Evolutionary conservation across 35 echinoderm and acorn worm species (phyloP).

Genomic region (Lytechinus pictus): DNA sequence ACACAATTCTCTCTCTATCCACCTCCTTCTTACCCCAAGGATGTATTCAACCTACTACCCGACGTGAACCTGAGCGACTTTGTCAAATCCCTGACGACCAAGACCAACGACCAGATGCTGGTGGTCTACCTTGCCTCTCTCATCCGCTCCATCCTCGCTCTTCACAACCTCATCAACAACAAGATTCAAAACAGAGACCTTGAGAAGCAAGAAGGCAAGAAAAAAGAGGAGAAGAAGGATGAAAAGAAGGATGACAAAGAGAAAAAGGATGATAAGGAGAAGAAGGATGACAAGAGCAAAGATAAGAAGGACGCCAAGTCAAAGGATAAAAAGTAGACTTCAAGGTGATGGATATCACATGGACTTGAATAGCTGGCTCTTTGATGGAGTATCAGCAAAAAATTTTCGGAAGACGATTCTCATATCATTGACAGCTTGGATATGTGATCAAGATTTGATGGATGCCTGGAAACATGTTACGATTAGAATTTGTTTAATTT

Average conservation of each 20-base stretch:
- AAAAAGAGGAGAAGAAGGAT: slow-evolving; percentile 78
- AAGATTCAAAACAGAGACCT: slow-evolving; percentile 97
- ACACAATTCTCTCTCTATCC: background rate
- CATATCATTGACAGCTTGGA: background rate
- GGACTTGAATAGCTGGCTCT: background rate
- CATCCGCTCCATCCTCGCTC: slow-evolving; percentile 90
- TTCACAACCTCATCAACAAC: slow-evolving; percentile 98
- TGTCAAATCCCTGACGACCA: slow-evolving; percentile 75
- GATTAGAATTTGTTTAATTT: too few relatives aligned
- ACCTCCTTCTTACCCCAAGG: slow-evolving; percentile 25
- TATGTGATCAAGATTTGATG: background rate
- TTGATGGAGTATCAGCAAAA: background rate
- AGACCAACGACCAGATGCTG: slow-evolving; percentile 99
- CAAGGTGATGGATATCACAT: background rate
- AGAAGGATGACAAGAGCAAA: slow-evolving; percentile 59
- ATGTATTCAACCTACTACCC: slow-evolving; percentile 97
- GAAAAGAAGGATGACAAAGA: slow-evolving; percentile 72
- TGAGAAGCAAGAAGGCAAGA: slow-evolving; percentile 98
- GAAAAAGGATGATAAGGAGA: slow-evolving; percentile 69
- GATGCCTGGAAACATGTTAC: background rate
- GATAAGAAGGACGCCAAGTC: slow-evolving; percentile 42
- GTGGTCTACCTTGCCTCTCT: slow-evolving; percentile 94
- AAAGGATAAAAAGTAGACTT: slow-evolving; percentile 51
- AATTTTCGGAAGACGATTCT: background rate
- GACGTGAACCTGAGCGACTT: slow-evolving; percentile 92